Conservation (phyloP, 2,888 invertebrate genomes). For the Selenia dentaria region DNA sequence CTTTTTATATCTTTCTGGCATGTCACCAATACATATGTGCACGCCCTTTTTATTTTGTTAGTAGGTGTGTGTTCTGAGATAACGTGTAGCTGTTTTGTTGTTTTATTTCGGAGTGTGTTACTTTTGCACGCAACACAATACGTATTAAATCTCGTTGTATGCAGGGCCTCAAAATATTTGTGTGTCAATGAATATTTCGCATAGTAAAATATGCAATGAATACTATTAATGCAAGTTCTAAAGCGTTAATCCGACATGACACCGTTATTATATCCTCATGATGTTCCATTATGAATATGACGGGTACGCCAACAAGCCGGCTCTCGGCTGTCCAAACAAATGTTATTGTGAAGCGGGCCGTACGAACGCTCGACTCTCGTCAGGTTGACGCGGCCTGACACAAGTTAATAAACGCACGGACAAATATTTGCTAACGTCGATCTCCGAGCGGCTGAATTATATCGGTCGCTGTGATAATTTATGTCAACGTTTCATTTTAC, state of each 20-base stretch:
- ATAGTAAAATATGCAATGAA: too few relatives aligned
- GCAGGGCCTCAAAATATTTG: too few relatives aligned
- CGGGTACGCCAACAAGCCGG: constrained; percentile 9
- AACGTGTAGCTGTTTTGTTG: too few relatives aligned
- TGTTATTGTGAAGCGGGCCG: constrained; percentile 39
- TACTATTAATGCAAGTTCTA: too few relatives aligned
- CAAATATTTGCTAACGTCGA: constrained; percentile 32
- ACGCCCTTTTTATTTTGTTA: too few relatives aligned
- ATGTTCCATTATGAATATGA: constrained; percentile 5
- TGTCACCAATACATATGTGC: too few relatives aligned
- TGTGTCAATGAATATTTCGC: too few relatives aligned
- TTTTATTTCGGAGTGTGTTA: too few relatives aligned
- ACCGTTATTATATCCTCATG: not conserved
- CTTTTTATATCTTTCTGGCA: too few relatives aligned
- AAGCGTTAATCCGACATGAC: not conserved
- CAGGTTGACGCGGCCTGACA: constrained; percentile 42
- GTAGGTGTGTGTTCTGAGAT: too few relatives aligned
- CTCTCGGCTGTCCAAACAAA: constrained; percentile 44
- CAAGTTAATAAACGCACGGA: constrained; percentile 49
- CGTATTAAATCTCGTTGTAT: too few relatives aligned
- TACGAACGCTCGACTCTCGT: constrained; percentile 37
- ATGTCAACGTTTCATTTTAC: not conserved
- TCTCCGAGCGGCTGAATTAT: not conserved
- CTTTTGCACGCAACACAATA: too few relatives aligned
- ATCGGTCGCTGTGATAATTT: not conserved